Conservation (phyloP, 2,888 invertebrate species). For the Caenorhabditis wallacei region DNA sequence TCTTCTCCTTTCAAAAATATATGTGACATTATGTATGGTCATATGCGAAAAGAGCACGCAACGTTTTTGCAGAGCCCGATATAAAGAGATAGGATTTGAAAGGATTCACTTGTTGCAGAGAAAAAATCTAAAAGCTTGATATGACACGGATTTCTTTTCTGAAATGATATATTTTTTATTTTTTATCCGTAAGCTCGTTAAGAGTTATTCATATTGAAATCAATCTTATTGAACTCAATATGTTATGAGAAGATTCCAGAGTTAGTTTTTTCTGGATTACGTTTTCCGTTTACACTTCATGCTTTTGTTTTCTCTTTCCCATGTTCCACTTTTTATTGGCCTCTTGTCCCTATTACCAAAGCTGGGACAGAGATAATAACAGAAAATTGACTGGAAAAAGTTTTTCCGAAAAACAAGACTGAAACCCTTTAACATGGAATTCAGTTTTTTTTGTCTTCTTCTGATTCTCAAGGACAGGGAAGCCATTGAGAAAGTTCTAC, state of each 20-base stretch:
- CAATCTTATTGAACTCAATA: slow-evolving; percentile 1
- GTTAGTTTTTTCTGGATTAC: not conserved
- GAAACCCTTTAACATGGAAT: not conserved
- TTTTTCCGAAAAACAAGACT: not conserved
- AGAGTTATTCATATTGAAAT: slow-evolving; percentile 8
- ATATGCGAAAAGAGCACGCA: slow-evolving; percentile 43
- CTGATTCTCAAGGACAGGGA: not conserved
- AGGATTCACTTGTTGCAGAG: slow-evolving; percentile 53
- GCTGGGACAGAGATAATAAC: not conserved
- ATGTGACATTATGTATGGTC: slow-evolving; percentile 34
- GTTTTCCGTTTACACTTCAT: not conserved
- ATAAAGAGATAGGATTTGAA: slow-evolving; percentile 48
- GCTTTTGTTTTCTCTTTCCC: not conserved
- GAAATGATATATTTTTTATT: not conserved
- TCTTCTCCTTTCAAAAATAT: slow-evolving; percentile 14
- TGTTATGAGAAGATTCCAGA: not conserved
- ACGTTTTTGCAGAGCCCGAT: slow-evolving; percentile 44
- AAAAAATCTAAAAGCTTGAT: not conserved
- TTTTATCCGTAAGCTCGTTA: too few relatives aligned
- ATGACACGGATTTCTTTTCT: slow-evolving; percentile 13
- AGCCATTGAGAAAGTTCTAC: not conserved
- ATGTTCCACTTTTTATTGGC: not conserved
- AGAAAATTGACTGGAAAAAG: too few relatives aligned
- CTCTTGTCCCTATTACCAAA: not conserved
- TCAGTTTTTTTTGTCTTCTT: not conserved